phyloP scores from a whole-genome alignment of 1,140 invertebrate species.

The Diorhabda sublineata region DNA sequence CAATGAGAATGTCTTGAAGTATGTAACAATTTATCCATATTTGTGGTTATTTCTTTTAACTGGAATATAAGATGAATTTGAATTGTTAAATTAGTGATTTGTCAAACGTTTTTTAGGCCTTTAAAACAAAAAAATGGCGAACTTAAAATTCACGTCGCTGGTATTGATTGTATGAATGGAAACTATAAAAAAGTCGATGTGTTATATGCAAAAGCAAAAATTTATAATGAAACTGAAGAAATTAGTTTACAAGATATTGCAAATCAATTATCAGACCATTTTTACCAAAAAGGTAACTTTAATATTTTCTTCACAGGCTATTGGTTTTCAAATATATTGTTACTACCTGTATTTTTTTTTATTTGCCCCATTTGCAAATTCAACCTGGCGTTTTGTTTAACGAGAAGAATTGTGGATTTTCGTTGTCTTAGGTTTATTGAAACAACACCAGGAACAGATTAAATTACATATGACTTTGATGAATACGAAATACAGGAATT shows the following conservation, averaged over 20 bases:
- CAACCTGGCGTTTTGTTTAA: not conserved
- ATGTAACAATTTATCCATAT: slow-evolving; percentile 31
- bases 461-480: slow-evolving; percentile 76
- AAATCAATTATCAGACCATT: slow-evolving; percentile 47
- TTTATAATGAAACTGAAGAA: slow-evolving; percentile 44
- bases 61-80: no score
- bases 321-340: not conserved
- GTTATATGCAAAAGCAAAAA: slow-evolving; percentile 50
- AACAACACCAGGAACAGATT: slow-evolving; percentile 55
- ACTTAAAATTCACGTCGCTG: slow-evolving; percentile 48
- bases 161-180: slow-evolving; percentile 53
- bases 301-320: not conserved
- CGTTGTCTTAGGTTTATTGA: slow-evolving; percentile 51
- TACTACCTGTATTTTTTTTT: no score
- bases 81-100: not conserved
- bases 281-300: slow-evolving; percentile 48
- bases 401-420: slow-evolving; percentile 32
- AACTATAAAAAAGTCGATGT: slow-evolving; percentile 50
- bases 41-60: not conserved
- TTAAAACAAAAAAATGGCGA: slow-evolving; percentile 23
- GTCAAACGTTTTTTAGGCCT: slow-evolving; percentile 14
- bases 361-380: no score
- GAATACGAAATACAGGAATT: slow-evolving; percentile 58
- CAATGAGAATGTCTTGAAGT: slow-evolving; percentile 53
- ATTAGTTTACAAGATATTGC: slow-evolving; percentile 45